phyloP scores from a whole-genome alignment of 1,140 invertebrate genomes.

The Drosophila mojavensis region DNA sequence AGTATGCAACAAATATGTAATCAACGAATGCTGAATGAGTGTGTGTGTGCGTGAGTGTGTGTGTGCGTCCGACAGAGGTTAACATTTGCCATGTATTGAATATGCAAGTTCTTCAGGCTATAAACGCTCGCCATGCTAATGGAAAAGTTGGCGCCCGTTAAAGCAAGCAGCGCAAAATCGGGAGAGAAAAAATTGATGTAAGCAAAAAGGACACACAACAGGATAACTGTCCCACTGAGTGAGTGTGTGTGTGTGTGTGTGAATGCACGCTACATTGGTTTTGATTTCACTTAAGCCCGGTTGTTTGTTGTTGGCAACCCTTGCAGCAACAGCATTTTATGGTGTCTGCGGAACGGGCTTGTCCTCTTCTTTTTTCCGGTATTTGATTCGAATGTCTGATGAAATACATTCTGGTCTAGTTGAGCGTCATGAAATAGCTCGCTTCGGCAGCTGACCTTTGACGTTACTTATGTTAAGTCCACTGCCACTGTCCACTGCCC shows the following conservation, averaged over 20 bases:
- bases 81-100: conserved; percentile 3
- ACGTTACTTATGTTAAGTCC: conserved; percentile 1
- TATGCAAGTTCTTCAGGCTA: conserved; percentile 14
- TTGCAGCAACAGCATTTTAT: conserved; percentile 33
- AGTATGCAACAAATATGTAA: conserved; percentile 52
- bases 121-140: conserved; percentile 43
- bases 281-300: conserved; percentile 37
- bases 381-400: conserved; percentile 30
- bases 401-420: conserved; percentile 20
- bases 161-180: conserved; percentile 8
- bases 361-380: conserved; percentile 28
- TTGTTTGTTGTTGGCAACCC: background rate
- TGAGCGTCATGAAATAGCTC: conserved; percentile 35
- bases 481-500: conserved; percentile 3
- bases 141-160: conserved; percentile 58
- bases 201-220: conserved; percentile 24
- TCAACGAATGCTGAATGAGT: background rate
- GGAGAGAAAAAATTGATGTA: conserved; percentile 27
- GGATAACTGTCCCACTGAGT: background rate
- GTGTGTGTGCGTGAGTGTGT: background rate
- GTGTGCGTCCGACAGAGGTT: conserved; percentile 3
- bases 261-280: conserved; percentile 38
- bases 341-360: conserved; percentile 25
- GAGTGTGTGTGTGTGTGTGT: background rate
- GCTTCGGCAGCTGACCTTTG: conserved; percentile 23